Base-by-base conservation (phyloP, 1,140 invertebrate species). In the Lepidurus couesii region DNA sequence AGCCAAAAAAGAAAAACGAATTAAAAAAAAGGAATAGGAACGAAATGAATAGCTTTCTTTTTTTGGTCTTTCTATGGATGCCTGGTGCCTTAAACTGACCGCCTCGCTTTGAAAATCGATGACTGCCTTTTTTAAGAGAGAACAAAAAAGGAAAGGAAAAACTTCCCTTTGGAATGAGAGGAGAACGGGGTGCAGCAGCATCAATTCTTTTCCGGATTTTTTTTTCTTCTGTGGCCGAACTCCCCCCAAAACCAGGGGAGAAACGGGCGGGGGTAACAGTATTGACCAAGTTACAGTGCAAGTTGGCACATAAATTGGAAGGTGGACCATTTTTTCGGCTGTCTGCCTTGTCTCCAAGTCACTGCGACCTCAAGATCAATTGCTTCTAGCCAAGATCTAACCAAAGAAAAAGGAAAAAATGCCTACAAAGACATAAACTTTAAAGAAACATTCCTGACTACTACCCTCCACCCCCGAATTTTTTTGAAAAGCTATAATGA, bases 91-190 rank as follows among this genome's bases (percentile, higher is more conserved):
- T 65, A 65, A 65, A 65, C 53, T 65, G 53, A 65, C 53, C 53
- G 53, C 53, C 53, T 65, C 53, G 53, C 53, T 65, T 65, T 65
- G 53, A 65, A 65, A 65, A 65, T 65, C 53, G 53, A 65, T 65
- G 53, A 65, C 53, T 65, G 53, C 53, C 53, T 65, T 65, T 65
- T 65, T 65, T 65, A 65, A 65, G n/a, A 21, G 9, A 34, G 34
- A 34, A 34, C 34, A 65, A 65, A 65, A 65, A 65, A 65, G 21
- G 53, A 21, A 65, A 65, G 8, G 53, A 21, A 65, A 65, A 65
- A 16, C 21, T 13, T 65, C 53, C 10, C 21, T 65, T 65, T 65
- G 21, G 53, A 16, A 65, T 65, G 8, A 9, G 21, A 21, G 53
- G 13, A 65, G 53, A 65, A 65, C 53, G 53, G 53, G 53, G 53